Conservation (phyloP, 2,797 vertebrate species). For the Lagocephalus sceleratus region DNA sequence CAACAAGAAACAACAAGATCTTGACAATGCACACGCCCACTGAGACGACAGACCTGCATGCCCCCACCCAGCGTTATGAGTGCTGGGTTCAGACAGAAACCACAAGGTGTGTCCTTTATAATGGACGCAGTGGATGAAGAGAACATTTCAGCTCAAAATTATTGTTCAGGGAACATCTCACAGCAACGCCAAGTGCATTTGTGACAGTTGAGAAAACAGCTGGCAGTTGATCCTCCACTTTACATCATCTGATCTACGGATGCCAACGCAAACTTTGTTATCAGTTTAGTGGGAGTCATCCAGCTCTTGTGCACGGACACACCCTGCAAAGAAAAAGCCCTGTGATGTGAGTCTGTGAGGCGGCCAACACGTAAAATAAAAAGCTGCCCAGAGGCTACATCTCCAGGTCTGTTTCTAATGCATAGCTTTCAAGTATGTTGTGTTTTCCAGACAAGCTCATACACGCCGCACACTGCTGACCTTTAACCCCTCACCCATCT, state of each 20-base stretch:
- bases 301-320: conserved; percentile 16
- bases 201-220: no score
- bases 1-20: conserved; percentile 63
- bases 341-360: conserved; percentile 43
- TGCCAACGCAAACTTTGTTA: conserved; percentile 21
- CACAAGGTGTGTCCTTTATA: conserved; percentile 40
- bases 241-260: no score
- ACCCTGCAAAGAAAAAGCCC: conserved; percentile 35
- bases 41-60: conserved; percentile 38
- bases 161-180: conserved; percentile 7
- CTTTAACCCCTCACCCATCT: conserved; percentile 35
- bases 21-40: conserved; percentile 36
- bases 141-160: conserved; percentile 3
- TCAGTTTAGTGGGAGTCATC: conserved; percentile 25
- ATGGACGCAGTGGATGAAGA: conserved; percentile 1
- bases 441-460: conserved; percentile 42
- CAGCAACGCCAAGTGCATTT: no score
- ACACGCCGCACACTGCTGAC: conserved; percentile 15
- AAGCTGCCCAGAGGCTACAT: conserved; percentile 26
- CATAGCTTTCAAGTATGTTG: conserved; percentile 30
- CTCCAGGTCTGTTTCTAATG: conserved; percentile 7
- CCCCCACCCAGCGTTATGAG: conserved; percentile 9
- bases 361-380: conserved; percentile 8
- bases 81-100: conserved; percentile 7
- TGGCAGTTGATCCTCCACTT: no score